phyloP scores from a whole-genome alignment of 2,888 invertebrate genomes.

The Adelognathus sp. region DNA sequence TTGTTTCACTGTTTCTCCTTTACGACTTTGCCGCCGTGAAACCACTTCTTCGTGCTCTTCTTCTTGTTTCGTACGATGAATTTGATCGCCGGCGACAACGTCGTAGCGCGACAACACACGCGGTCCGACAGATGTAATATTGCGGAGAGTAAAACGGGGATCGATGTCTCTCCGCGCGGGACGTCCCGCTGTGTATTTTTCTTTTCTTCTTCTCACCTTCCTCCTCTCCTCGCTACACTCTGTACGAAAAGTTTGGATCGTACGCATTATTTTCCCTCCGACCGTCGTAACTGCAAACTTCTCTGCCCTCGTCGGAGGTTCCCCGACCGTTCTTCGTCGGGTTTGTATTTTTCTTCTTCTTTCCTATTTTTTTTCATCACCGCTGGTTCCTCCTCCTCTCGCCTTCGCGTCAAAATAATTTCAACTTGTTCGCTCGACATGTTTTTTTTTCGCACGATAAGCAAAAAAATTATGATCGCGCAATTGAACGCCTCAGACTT shows the following conservation, averaged over 20 bases:
- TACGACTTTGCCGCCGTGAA: background rate
- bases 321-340: constrained; percentile 6
- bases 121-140: constrained; percentile 31
- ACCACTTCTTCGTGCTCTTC: background rate
- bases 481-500: too few relatives aligned
- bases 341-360: background rate
- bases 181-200: background rate
- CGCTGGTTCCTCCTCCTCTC: constrained; percentile 2
- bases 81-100: constrained; percentile 3
- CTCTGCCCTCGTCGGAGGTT: constrained; percentile 1
- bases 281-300: constrained; percentile 5
- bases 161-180: constrained; percentile 22
- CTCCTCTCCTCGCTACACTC: constrained; percentile 1
- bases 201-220: background rate
- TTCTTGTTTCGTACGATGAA: constrained; percentile 9
- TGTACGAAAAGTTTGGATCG: constrained; percentile 34
- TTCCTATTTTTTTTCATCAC: background rate
- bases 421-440: constrained; percentile 9
- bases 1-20: constrained; percentile 8
- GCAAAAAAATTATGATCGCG: too few relatives aligned
- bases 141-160: constrained; percentile 15
- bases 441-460: too few relatives aligned
- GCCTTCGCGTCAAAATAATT: constrained; percentile 5
- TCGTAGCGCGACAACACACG: constrained; percentile 36
- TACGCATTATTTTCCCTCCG: constrained; percentile 33